phyloP scores from a whole-genome alignment of 2,113 vertebrate genomes.

The Agapornis roseicollis region DNA sequence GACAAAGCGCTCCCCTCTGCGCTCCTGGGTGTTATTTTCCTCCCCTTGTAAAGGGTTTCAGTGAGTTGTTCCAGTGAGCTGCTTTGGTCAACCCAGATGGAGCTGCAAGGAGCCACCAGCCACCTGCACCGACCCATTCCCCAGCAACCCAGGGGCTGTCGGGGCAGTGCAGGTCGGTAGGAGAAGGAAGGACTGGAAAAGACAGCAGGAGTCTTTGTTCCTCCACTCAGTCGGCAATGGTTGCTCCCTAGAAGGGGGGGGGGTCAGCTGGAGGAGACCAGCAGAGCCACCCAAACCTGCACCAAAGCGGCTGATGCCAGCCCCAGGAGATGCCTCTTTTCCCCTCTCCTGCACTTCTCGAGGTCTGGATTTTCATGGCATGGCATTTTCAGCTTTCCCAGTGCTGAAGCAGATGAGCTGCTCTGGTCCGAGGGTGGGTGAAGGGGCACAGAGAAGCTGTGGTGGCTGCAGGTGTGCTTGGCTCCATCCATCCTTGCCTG shows the following conservation, averaged over 20 bases:
- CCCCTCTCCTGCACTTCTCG: background rate
- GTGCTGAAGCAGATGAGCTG: background rate
- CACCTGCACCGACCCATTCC: accelerated
- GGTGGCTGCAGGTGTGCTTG: background rate
- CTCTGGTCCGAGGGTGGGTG: background rate
- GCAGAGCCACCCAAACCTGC: background rate
- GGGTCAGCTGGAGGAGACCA: background rate
- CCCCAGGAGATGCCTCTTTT: background rate
- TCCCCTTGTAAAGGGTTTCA: accelerated
- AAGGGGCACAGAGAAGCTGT: background rate
- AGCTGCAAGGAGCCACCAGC: background rate
- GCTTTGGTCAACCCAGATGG: accelerated
- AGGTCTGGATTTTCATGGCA: background rate
- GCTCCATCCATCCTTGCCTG: background rate
- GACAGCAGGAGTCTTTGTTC: accelerated
- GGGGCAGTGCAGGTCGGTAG: background rate
- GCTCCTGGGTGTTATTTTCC: background rate
- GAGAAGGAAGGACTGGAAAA: background rate
- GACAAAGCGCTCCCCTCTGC: background rate
- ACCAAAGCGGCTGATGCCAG: accelerated
- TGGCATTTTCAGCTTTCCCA: background rate
- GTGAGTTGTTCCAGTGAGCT: background rate
- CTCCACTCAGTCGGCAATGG: accelerated
- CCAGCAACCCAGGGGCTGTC: background rate
- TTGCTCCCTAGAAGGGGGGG: accelerated